Evolutionary conservation across 2,888 invertebrate genomes (phyloP).

Genomic region (Dicyrtoma fusca): DNA sequence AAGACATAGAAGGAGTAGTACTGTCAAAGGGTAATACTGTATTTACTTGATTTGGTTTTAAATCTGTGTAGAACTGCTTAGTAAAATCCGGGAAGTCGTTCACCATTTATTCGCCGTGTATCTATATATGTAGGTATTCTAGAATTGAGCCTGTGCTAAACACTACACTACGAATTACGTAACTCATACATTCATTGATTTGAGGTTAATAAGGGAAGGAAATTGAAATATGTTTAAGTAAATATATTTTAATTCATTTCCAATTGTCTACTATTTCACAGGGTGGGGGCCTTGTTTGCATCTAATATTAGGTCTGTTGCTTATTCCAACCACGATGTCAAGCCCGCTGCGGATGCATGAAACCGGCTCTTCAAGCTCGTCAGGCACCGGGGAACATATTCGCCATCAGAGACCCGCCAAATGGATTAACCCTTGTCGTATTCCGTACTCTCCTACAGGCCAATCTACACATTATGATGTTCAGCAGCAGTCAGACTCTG

Average conservation of each 20-base stretch:
- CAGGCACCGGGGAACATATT: slow-evolving; percentile 41
- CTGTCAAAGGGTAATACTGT: no score
- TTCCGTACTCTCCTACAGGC: slow-evolving; percentile 42
- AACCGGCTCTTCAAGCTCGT: slow-evolving; percentile 11
- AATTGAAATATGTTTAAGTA: not conserved
- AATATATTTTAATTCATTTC: not conserved
- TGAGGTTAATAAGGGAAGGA: not conserved
- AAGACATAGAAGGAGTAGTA: no score
- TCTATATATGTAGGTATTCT: no score
- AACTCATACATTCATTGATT: no score
- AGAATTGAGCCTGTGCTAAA: no score
- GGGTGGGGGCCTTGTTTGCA: slow-evolving; percentile 53
- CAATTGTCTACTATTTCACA: slow-evolving; percentile 21
- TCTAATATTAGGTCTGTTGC: slow-evolving; percentile 44
- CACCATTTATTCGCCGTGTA: no score
- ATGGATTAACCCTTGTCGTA: slow-evolving; percentile 57
- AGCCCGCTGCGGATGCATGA: slow-evolving; percentile 46
- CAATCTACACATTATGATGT: slow-evolving; percentile 39
- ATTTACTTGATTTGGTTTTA: not conserved
- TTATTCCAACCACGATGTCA: slow-evolving; percentile 50
- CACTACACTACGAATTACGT: no score
- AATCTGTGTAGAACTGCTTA: not conserved
- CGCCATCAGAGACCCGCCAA: slow-evolving; percentile 51
- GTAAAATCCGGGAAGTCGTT: not conserved
- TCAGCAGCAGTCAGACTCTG: slow-evolving; percentile 50